These are phyloP conservation scores for Prunella strophiata DNA, from an alignment of 2,797 vertebrate species.

Conservation along the genomic window DNA sequence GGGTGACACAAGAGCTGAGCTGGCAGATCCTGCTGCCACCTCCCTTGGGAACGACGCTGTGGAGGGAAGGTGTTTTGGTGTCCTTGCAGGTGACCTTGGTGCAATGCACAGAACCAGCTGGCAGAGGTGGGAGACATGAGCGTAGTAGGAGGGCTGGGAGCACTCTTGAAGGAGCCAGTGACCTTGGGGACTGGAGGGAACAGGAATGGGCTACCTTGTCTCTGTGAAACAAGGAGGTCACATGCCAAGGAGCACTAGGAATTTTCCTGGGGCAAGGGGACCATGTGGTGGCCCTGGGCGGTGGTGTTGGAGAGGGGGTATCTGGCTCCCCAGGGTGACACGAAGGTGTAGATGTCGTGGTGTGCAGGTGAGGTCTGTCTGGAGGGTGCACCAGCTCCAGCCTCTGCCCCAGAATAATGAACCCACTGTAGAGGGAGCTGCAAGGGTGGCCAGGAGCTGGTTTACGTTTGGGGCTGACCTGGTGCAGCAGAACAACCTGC, in stretches of 20 bases:
- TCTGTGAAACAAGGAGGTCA: fast-evolving
- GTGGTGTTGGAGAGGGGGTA: neutral
- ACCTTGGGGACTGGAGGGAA: neutral
- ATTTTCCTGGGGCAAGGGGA: neutral
- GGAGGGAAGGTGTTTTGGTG: neutral
- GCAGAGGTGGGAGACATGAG: neutral
- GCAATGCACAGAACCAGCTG: fast-evolving
- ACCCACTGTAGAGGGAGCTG: neutral
- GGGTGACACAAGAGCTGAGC: neutral
- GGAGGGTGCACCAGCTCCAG: neutral
- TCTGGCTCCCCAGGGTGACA: neutral
- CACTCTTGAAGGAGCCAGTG: neutral
- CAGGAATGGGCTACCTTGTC: neutral
- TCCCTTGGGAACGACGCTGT: fast-evolving
- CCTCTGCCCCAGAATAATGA: fast-evolving
- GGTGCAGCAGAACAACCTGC: fast-evolving
- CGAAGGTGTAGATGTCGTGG: neutral
- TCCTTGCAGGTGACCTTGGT: neutral
- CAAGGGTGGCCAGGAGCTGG: neutral
- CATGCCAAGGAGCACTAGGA: neutral
- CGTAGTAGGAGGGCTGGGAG: neutral
- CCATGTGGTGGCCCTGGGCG: fast-evolving
- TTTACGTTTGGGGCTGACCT: neutral
- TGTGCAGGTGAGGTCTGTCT: neutral
- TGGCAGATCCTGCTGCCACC: neutral